phyloP scores from a whole-genome alignment of 1,140 invertebrate genomes.

The Drosophila nannoptera region DNA sequence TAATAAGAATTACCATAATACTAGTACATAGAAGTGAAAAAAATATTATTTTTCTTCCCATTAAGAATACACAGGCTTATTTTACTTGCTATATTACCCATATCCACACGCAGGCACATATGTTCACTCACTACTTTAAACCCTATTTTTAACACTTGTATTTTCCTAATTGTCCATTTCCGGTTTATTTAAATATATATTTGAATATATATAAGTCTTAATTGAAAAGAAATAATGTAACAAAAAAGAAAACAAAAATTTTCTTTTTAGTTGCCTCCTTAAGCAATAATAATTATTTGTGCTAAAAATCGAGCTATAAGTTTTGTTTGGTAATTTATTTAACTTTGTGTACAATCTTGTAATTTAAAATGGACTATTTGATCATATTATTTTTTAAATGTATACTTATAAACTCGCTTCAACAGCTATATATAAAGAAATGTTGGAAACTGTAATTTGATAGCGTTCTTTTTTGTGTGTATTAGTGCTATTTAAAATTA shows the following conservation, averaged over 20 bases:
- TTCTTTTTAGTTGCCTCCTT: conserved; percentile 27
- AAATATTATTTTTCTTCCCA: too few species aligned
- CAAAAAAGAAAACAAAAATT: conserved; percentile 3
- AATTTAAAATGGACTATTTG: conserved; percentile 26
- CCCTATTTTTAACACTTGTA: conserved; percentile 39
- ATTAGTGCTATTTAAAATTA: conserved; percentile 67
- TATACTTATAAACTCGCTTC: conserved; percentile 31
- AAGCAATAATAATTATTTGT: too few species aligned
- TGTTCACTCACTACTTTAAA: conserved; percentile 13
- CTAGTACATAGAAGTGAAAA: too few species aligned
- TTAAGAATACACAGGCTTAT: too few species aligned
- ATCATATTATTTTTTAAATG: conserved; percentile 33
- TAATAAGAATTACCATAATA: too few species aligned
- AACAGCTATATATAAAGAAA: conserved; percentile 36
- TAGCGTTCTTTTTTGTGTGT: conserved; percentile 42
- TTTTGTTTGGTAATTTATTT: conserved; percentile 51
- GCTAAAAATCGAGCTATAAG: not conserved
- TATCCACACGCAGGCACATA: conserved; percentile 2
- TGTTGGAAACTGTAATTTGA: conserved; percentile 39
- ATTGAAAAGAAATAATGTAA: conserved; percentile 54
- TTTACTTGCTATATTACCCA: not conserved
- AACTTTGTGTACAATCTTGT: conserved; percentile 49
- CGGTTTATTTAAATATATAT: conserved; percentile 47
- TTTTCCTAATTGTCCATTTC: conserved; percentile 17
- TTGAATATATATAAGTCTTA: conserved; percentile 52